Percentiles rank a stretch among this genome's conserved stretches.
Evolutionary conservation across 2,888 invertebrate genomes (phyloP).

Genomic region (Agonum fuliginosum): DNA sequence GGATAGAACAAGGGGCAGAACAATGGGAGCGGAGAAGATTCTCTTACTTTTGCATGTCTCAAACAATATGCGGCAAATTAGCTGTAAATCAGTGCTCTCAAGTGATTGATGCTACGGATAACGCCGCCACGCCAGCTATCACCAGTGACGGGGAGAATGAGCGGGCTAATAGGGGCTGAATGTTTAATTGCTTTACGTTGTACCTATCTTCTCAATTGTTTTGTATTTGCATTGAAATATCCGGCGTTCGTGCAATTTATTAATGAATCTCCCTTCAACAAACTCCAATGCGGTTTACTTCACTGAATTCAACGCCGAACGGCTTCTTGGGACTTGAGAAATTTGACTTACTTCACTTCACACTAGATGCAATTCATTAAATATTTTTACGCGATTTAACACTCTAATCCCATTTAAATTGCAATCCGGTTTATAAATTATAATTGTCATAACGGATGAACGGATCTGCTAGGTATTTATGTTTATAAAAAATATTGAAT

Average conservation of each 20-base stretch:
- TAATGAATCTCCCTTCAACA: constrained; percentile 32
- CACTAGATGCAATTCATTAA: no score
- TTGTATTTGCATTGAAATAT: constrained; percentile 36
- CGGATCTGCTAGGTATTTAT: no score
- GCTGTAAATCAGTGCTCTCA: constrained; percentile 68
- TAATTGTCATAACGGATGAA: no score
- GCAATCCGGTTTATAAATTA: no score
- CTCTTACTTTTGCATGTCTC: constrained; percentile 70
- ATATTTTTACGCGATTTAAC: no score
- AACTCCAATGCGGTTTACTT: not conserved
- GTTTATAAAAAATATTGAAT: no score
- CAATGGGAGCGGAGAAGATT: not conserved
- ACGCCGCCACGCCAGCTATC: constrained; percentile 12
- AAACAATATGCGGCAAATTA: constrained; percentile 70
- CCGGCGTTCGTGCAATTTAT: constrained; percentile 34
- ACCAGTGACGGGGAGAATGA: constrained; percentile 47
- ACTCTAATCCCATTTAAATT: no score
- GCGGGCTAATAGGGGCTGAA: constrained; percentile 30
- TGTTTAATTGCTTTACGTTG: constrained; percentile 38
- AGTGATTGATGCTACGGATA: constrained; percentile 58
- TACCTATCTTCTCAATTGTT: constrained; percentile 42
- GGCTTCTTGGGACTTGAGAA: not conserved
- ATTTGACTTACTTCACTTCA: no score
- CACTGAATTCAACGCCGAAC: not conserved
- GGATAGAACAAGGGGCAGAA: not conserved